Conservation (phyloP, 2,797 vertebrate species). For the Brachymystax lenok region DNA sequence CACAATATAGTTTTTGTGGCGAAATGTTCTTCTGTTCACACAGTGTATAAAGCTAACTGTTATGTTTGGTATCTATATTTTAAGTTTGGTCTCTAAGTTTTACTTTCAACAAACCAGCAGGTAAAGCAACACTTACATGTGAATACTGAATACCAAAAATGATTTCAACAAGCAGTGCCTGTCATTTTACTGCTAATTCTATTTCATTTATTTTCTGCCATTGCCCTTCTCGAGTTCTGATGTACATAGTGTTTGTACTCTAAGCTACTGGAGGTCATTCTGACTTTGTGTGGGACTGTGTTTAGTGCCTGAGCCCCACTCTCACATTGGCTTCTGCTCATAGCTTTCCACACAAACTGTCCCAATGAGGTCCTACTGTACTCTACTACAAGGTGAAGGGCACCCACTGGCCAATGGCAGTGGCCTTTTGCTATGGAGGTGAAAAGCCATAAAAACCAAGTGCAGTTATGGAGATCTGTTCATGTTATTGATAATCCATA, state of each 20-base stretch:
- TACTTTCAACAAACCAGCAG: constrained; percentile 64
- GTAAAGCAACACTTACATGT: constrained; percentile 46
- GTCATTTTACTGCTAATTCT: constrained; percentile 61
- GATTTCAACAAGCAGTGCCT: constrained; percentile 79
- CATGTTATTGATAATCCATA: background rate
- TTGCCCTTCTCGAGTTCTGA: constrained; percentile 35
- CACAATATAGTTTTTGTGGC: background rate
- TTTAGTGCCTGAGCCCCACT: constrained; percentile 14
- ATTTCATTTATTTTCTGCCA: constrained; percentile 37
- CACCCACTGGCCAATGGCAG: constrained; percentile 1
- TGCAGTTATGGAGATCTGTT: constrained; percentile 14
- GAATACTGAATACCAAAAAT: constrained; percentile 70
- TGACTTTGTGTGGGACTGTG: constrained; percentile 15
- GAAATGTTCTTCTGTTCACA: background rate
- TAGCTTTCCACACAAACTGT: background rate
- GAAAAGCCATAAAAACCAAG: constrained; percentile 61
- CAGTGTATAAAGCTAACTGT: background rate
- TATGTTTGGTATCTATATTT: background rate
- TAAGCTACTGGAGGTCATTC: background rate
- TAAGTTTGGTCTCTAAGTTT: constrained; percentile 17
- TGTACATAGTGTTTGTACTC: constrained; percentile 5
- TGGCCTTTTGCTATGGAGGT: constrained; percentile 30
- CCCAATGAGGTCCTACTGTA: background rate
- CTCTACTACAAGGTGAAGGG: background rate
- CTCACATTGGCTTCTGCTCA: constrained; percentile 18